These are phyloP conservation scores for Dendrolimus pini DNA, from an alignment of 2,888 invertebrate genomes.

Conservation along the genomic window DNA sequence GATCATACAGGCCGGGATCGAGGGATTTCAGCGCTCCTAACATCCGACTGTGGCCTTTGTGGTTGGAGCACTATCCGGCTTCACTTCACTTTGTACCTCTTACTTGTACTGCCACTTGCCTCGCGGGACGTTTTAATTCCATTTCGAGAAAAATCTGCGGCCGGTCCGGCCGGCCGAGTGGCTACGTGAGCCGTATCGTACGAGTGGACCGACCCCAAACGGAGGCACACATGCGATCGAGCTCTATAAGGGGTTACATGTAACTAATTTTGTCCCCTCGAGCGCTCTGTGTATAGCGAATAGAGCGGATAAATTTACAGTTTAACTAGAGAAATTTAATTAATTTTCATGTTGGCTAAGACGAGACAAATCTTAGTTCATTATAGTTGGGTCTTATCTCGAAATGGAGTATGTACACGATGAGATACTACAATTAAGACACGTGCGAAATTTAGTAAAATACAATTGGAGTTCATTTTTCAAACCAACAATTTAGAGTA, in stretches of 20 bases:
- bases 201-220: background rate
- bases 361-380: background rate
- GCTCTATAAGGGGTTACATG: background rate
- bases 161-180: conserved; percentile 22
- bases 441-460: too few relatives aligned
- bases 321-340: background rate
- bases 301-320: background rate
- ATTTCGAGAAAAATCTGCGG: conserved; percentile 55
- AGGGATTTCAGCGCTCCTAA: conserved; percentile 68
- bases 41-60: conserved; percentile 74
- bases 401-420: background rate
- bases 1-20: conserved; percentile 71
- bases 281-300: background rate
- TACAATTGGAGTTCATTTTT: too few relatives aligned
- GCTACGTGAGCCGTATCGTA: conserved; percentile 11
- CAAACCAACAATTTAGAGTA: too few relatives aligned
- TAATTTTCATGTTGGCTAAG: background rate
- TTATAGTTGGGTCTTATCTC: background rate
- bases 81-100: conserved; percentile 69
- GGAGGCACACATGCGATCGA: background rate
- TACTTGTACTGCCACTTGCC: conserved; percentile 66
- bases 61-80: conserved; percentile 69
- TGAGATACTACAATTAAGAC: too few relatives aligned
- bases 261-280: conserved; percentile 4
- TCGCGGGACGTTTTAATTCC: conserved; percentile 70